Percentiles rank a stretch among this genome's conserved stretches.
These are phyloP conservation scores for Melanotaenia parkinsoni DNA, from an alignment of 2,797 vertebrate genomes.

Conservation along the genomic window DNA sequence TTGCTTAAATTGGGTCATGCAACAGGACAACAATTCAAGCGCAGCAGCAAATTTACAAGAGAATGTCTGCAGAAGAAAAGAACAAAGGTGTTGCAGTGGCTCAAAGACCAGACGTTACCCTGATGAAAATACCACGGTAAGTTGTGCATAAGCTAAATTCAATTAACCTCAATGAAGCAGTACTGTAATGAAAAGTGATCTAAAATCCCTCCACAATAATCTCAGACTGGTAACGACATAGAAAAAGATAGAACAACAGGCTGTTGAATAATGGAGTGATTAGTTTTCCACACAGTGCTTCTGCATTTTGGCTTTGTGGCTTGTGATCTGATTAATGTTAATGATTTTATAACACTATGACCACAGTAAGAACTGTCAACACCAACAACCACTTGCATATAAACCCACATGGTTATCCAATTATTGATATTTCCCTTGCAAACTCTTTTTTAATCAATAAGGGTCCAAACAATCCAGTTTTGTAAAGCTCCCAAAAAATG, in stretches of 20 bases:
- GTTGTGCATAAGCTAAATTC: not conserved
- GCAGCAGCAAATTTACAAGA: conserved; percentile 2
- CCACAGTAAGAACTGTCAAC: not conserved
- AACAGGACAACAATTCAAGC: conserved; percentile 5
- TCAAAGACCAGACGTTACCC: not conserved
- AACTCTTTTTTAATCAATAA: not conserved
- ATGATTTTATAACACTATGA: not conserved
- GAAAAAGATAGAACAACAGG: not conserved
- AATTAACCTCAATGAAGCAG: not conserved
- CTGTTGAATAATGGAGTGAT: not conserved
- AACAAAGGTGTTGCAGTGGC: not conserved
- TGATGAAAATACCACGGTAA: not conserved
- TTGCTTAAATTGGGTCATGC: conserved; percentile 12
- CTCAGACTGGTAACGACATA: not conserved
- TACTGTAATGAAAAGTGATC: not conserved
- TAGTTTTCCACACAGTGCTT: not conserved
- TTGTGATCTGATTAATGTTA: not conserved
- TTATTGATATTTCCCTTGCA: not conserved
- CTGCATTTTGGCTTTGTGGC: not conserved
- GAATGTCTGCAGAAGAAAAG: not conserved
- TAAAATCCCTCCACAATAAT: not conserved
- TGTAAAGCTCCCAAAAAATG: not conserved
- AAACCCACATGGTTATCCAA: not conserved
- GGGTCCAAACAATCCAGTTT: not conserved
- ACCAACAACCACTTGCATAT: not conserved